Conservation (phyloP, 2,888 invertebrate genomes). For the Polylopha cassiicola region DNA sequence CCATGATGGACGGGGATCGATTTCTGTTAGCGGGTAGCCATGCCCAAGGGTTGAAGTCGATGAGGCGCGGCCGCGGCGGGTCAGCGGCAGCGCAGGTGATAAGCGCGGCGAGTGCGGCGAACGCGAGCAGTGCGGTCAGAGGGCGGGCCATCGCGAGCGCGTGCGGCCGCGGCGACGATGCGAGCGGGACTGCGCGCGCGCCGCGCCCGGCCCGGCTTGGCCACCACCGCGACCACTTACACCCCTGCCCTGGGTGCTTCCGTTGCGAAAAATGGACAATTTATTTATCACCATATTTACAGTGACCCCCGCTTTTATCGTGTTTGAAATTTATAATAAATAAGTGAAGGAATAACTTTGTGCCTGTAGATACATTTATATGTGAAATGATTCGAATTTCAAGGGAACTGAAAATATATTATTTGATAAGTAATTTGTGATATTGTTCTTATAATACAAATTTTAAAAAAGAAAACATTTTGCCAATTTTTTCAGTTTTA, state of each 20-base stretch:
- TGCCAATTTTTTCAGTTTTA: too few relatives aligned
- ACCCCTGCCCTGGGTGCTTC: constrained; percentile 13
- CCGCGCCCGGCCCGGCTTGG: constrained; percentile 53
- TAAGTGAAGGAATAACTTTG: too few relatives aligned
- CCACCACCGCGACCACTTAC: constrained; percentile 11
- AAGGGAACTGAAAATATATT: too few relatives aligned
- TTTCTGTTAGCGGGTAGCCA: constrained; percentile 65
- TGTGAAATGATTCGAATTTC: too few relatives aligned
- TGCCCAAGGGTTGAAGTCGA: constrained; percentile 71
- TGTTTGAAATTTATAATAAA: too few relatives aligned
- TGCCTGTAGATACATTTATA: too few relatives aligned
- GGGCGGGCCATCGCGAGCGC: constrained; percentile 63
- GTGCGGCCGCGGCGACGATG: constrained; percentile 68
- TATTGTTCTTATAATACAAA: too few relatives aligned
- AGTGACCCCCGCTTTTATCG: too few relatives aligned
- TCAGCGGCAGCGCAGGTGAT: constrained; percentile 45
- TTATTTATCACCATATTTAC: too few relatives aligned
- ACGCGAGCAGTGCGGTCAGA: constrained; percentile 58
- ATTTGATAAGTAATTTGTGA: too few relatives aligned
- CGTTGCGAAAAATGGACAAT: constrained; percentile 6
- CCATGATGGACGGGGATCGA: constrained; percentile 70
- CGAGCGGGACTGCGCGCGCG: constrained; percentile 71
- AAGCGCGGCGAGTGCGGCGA: constrained; percentile 52
- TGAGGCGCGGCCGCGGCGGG: constrained; percentile 59
- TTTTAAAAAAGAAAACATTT: too few relatives aligned